Evolutionary conservation across 64 coral and sea anemone species (phyloP), one percentile per base, ranked within the genome.

Genomic region (Stichodactyla helianthus): DNA sequence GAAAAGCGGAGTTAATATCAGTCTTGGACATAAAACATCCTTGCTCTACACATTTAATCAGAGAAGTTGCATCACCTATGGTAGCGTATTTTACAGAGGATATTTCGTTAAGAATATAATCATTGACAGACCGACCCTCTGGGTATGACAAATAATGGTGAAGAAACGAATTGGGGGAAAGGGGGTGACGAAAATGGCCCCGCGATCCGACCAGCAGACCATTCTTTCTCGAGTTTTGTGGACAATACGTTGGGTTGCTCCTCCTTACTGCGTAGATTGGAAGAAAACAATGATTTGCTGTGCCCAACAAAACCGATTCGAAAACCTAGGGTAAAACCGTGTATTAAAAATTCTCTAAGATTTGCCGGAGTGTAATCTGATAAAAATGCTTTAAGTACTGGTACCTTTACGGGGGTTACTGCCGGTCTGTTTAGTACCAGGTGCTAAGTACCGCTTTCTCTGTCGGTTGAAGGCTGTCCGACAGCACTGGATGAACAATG

Each of bases 141-240:
- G 74, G 86, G 86, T 79, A 88, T 55, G 86, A 88, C 55, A 88
- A 88, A 59, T 88, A 92, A 59, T 12, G 90, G 85, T 0, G 90
- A 92, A 28, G 79, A 26, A 0, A n/a, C 7, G 51, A 87, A 87
- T 0, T 63, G 25, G 5, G 11, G 20, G 68, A 92, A 77, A 54
- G 90, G 90, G 10, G 63, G 85, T 4, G 50, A 17, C 1, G 5
- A 5, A 59, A 87, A 92, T 8, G 85, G 85, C 5, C 90, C 90
- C 0, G 64, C 85, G 14, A 92, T 71, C 7, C 85, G 20, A 1
- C 59, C 55, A 16, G 67, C 60, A 18, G 16, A 28, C 25, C 83
- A 50, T 79, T 92, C 78, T n/a, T 92, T 87, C 0, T 67, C 9
- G 7, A 92, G 31, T 77, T 92, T 92, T n/a, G 27, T 6, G 44